phyloP scores from a whole-genome alignment of 2,797 vertebrate genomes.

The Girardinus metallicus region DNA sequence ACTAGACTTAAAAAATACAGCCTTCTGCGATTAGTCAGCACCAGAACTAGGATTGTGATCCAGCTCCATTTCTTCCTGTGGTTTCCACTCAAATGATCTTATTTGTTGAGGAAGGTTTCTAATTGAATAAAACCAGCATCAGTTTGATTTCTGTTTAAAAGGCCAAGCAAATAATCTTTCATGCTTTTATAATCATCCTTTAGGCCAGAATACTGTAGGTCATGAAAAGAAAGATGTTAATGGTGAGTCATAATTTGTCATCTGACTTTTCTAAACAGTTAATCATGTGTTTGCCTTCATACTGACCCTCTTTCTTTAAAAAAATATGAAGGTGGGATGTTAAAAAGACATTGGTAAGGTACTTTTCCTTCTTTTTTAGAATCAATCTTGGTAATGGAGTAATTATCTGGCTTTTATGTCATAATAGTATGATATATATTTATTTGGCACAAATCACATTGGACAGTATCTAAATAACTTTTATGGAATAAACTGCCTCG shows the following conservation, averaged over 20 bases:
- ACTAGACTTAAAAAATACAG: background rate
- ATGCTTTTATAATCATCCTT: background rate
- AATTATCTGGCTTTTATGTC: background rate
- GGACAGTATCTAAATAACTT: background rate
- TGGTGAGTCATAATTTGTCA: background rate
- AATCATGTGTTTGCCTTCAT: background rate
- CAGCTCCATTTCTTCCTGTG: background rate
- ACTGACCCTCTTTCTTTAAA: background rate
- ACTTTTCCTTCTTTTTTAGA: background rate
- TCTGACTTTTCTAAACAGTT: background rate
- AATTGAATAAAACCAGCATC: background rate
- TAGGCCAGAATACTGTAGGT: background rate
- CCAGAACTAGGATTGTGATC: background rate
- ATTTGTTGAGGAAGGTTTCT: background rate
- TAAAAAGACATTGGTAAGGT: background rate
- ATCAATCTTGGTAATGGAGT: background rate
- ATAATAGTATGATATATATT: background rate
- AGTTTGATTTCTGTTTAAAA: background rate
- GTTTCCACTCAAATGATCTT: background rate
- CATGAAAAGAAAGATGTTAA: background rate
- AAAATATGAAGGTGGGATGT: background rate
- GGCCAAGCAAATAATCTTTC: background rate
- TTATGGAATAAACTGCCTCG: background rate
- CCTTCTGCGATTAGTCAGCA: background rate
- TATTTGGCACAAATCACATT: background rate